Evolutionary conservation across 1,140 invertebrate species (phyloP).

Genomic region (Periplaneta americana): DNA sequence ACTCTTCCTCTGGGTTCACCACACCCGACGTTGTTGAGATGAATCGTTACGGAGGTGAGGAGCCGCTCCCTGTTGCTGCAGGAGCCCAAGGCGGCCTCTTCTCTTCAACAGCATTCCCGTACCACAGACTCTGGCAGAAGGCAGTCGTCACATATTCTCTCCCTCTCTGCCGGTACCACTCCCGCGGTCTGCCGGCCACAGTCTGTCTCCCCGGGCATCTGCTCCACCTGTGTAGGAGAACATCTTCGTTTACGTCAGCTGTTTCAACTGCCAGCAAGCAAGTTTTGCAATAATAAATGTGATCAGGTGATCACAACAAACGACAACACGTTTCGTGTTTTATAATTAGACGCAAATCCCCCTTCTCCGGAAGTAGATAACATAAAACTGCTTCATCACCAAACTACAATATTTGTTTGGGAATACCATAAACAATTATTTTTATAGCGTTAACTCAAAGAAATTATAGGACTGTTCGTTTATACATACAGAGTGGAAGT

Average conservation of each 20-base stretch:
- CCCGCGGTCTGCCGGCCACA: no score
- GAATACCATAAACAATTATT: no score
- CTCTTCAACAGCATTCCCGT: not conserved
- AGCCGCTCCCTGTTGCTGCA: not conserved
- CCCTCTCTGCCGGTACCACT: not conserved
- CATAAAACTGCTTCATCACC: no score
- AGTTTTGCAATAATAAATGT: not conserved
- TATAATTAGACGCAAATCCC: not conserved
- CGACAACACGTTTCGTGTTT: no score
- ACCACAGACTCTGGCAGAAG: not conserved
- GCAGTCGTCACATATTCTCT: not conserved
- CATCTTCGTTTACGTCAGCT: not conserved
- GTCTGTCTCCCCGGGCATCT: not conserved
- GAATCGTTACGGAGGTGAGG: not conserved
- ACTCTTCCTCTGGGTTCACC: not conserved
- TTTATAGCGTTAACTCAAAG: no score
- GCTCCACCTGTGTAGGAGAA: not conserved
- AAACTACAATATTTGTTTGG: no score
- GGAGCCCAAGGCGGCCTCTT: no score
- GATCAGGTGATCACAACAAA: not conserved
- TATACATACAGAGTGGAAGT: no score
- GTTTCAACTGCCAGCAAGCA: not conserved
- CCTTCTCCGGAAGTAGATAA: not conserved
- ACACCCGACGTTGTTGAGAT: not conserved
- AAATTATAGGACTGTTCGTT: no score